Evolutionary conservation across 2,113 vertebrate species (phyloP).

Genomic region (Apodemus speciosus): DNA sequence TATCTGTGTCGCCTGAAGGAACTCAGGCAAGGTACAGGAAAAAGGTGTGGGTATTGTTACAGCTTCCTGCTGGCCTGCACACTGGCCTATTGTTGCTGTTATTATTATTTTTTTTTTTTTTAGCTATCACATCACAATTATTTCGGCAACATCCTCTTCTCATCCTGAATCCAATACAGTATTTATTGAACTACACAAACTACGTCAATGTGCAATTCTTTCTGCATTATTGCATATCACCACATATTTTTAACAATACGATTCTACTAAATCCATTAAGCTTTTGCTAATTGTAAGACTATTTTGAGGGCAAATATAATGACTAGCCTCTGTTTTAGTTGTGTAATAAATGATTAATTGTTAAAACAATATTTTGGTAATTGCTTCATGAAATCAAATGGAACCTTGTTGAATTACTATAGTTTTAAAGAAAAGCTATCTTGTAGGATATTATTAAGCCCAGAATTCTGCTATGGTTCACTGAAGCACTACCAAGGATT

Average conservation of each 20-base stretch:
- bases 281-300: background rate
- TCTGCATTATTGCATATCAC: background rate
- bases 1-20: conserved; percentile 96
- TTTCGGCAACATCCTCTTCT: conserved; percentile 90
- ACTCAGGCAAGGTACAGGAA: conserved; percentile 95
- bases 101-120: too few species aligned
- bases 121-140: conserved; percentile 84
- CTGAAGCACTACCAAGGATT: background rate
- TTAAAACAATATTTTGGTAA: conserved; percentile 6
- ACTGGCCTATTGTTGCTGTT: conserved; percentile 86
- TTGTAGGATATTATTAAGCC: background rate
- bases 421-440: background rate
- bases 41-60: conserved; percentile 96
- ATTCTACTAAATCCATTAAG: background rate
- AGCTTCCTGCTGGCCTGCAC: conserved; percentile 92
- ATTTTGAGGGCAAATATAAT: background rate
- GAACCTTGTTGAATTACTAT: background rate
- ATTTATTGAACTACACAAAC: conserved; percentile 84
- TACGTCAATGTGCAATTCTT: conserved; percentile 68
- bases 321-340: background rate
- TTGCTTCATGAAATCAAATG: background rate
- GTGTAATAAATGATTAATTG: background rate
- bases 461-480: accelerated
- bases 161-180: conserved; percentile 80
- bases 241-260: background rate